Base-by-base conservation (phyloP, 2,113 vertebrate genomes). In the Nematolebias whitei region DNA sequence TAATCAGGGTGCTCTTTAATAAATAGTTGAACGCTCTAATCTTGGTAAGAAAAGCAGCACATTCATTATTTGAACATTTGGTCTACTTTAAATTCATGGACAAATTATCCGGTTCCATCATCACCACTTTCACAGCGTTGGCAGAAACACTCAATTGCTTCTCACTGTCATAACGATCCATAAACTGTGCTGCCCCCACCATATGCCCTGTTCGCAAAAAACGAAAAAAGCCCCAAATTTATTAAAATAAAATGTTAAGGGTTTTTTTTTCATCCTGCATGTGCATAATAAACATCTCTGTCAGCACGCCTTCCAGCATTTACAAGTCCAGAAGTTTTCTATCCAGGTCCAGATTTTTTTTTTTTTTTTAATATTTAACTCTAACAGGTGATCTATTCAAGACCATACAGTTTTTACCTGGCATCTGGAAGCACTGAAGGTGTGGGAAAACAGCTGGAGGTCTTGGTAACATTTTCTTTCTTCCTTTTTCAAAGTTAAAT, bases 111-210 rank as follows among this genome's bases (percentile, higher is more conserved):
- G 48, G 10, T 76, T 57, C 52, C 40, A 68, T 45, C 39, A 53
- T 18, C 19, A 57, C n/a, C 32, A 32, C 39, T 78, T 53, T 70
- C 9, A 52, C 35, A 44, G 57, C 78, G 73, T 35, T 71, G 63
- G 66, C 74, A 75, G 71, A 70, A 63, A 48, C 60, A 41, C 68
- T 73, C 47, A 48, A 39, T 48, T 71, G 43, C 52, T 56, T 70
- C 57, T 62, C 68, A 44, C 38, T 6, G 54, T 74, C 50, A 59
- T 50, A 13, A 55, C 19, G 18, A 14, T 18, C 67, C 56, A 82
- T 82, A 26, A 82, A 82, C 66, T 54, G 59, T 24, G 49, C 49
- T 58, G 61, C 63, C 79, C 68, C 57, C 60, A 74, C 56, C 69
- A 73, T 63, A 71, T 74, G 72, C 45, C n/a, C 52, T n/a, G 58